A percentile compares a stretch with the other conserved stretches of the same genome.
Evolutionary conservation across 2,888 invertebrate genomes (phyloP).

Genomic region (Eucriotettix oculatus): DNA sequence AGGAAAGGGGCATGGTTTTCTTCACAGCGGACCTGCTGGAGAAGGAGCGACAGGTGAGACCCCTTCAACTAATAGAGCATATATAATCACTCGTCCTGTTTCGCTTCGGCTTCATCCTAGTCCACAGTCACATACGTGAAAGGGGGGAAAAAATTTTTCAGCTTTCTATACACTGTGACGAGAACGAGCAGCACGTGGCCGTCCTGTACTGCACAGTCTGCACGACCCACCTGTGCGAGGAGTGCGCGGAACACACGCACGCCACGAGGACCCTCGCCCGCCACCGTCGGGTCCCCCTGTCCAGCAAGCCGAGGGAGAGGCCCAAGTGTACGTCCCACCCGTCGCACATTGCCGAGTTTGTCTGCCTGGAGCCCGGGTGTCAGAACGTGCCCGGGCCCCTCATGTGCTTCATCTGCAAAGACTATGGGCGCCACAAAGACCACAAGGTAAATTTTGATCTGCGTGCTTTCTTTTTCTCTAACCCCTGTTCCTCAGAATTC

Average conservation of each 20-base stretch:
- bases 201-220: slow-evolving; percentile 38
- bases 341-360: slow-evolving; percentile 36
- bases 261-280: slow-evolving; percentile 32
- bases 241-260: slow-evolving; percentile 34
- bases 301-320: slow-evolving; percentile 36
- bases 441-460: slow-evolving; percentile 26
- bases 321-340: slow-evolving; percentile 35
- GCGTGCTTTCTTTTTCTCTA: neutral
- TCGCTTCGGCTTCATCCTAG: neutral
- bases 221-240: slow-evolving; percentile 33
- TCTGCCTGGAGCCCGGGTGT: slow-evolving; percentile 35
- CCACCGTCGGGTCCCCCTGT: slow-evolving; percentile 34
- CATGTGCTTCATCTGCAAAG: slow-evolving; percentile 40
- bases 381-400: slow-evolving; percentile 22
- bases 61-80: neutral
- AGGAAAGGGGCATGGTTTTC: slow-evolving; percentile 19
- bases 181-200: slow-evolving; percentile 34
- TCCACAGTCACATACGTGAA: neutral
- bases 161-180: slow-evolving; percentile 32
- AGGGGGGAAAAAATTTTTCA: slow-evolving; percentile 10
- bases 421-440: slow-evolving; percentile 35
- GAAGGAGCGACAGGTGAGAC: slow-evolving; percentile 21
- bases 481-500: too few relatives aligned
- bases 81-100: neutral
- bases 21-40: slow-evolving; percentile 16